Evolutionary conservation across 2,888 invertebrate species (phyloP).

Genomic region (Druceiella hillmani): DNA sequence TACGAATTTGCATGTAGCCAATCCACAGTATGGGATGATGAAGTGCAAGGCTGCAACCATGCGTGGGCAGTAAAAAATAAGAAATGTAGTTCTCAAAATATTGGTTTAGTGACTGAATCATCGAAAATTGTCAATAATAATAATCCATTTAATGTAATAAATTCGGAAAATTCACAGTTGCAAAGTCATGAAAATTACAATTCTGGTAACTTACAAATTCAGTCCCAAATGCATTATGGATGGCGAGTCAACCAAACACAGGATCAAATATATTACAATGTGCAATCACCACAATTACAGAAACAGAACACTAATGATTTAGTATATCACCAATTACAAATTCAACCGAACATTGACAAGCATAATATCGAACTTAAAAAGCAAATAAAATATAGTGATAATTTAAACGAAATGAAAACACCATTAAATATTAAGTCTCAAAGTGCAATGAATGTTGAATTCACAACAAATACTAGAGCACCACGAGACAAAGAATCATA

Average conservation of each 20-base stretch:
- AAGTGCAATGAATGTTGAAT: constrained; percentile 27
- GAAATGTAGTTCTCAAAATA: constrained; percentile 33
- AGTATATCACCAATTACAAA: constrained; percentile 17
- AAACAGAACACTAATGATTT: constrained; percentile 31
- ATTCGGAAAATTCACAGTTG: constrained; percentile 22
- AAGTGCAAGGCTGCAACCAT: constrained; percentile 66
- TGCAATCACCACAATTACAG: constrained; percentile 30
- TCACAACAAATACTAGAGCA: constrained; percentile 17
- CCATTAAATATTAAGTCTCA: constrained; percentile 34
- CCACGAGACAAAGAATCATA: too few relatives aligned
- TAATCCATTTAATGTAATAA: background rate
- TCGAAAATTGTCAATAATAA: constrained; percentile 23
- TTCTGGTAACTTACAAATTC: constrained; percentile 29
- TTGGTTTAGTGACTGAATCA: background rate
- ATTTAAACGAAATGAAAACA: constrained; percentile 32
- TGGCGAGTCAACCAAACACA: constrained; percentile 23
- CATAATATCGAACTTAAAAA: constrained; percentile 28
- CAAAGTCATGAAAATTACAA: constrained; percentile 33
- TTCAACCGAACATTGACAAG: background rate
- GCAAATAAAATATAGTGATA: constrained; percentile 31
- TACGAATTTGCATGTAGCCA: constrained; percentile 71
- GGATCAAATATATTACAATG: constrained; percentile 9
- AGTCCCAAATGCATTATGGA: constrained; percentile 33
- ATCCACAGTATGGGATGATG: constrained; percentile 75
- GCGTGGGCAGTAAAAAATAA: constrained; percentile 53